Percentiles rank a stretch among this genome's conserved stretches.
Evolutionary conservation across 2,113 vertebrate species (phyloP).

Genomic region (Prochilodus magdalenae): DNA sequence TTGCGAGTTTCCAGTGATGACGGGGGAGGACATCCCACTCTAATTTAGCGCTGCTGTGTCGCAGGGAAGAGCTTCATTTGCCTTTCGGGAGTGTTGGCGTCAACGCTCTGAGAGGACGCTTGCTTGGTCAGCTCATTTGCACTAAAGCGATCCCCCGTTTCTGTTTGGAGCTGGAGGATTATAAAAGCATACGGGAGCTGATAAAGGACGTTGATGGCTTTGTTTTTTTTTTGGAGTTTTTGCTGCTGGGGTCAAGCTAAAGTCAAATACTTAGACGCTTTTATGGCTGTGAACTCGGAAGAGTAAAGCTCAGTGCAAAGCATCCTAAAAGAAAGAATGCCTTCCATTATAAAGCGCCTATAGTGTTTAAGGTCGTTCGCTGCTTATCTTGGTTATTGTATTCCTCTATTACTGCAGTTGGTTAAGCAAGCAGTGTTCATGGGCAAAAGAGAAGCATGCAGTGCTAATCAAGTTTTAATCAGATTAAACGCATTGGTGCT

Average conservation of each 20-base stretch:
- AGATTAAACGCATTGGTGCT: too few species aligned
- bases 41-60: slow-evolving; percentile 34
- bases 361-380: neutral
- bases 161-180: slow-evolving; percentile 21
- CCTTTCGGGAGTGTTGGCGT: neutral
- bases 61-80: slow-evolving; percentile 27
- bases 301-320: neutral
- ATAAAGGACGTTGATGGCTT: neutral
- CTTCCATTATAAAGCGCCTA: neutral
- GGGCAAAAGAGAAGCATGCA: too few species aligned
- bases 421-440: too few species aligned
- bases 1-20: slow-evolving; percentile 14
- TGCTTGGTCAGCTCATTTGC: slow-evolving; percentile 15
- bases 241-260: neutral
- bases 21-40: slow-evolving; percentile 26
- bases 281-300: neutral
- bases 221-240: neutral
- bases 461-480: too few species aligned
- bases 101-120: neutral
- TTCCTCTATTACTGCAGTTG: too few species aligned
- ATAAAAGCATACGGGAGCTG: slow-evolving; percentile 1
- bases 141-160: slow-evolving; percentile 1
- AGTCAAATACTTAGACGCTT: neutral
- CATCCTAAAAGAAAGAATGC: neutral
- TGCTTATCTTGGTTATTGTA: neutral